These are phyloP conservation scores for Helicoverpa assulta DNA, from an alignment of 2,888 invertebrate species.

Conservation along the genomic window DNA sequence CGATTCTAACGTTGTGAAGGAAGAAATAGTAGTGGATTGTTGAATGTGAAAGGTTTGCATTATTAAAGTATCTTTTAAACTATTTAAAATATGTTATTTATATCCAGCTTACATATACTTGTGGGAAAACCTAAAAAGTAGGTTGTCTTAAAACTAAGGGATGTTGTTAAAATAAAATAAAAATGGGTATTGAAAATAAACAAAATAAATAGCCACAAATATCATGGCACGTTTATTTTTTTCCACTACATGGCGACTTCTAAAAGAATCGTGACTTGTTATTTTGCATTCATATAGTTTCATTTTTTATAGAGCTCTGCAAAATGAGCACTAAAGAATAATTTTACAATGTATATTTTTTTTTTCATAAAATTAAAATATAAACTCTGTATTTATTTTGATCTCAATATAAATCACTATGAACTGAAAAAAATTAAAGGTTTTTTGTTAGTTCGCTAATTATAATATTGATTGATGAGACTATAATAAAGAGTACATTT, in stretches of 20 bases:
- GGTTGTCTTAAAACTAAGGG: neutral
- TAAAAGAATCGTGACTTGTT: conserved; percentile 91
- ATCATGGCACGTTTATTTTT: conserved; percentile 91
- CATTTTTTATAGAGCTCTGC: conserved; percentile 87
- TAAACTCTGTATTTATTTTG: conserved; percentile 90
- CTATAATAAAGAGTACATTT: conserved; percentile 90
- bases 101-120: too few species aligned
- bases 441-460: conserved; percentile 89
- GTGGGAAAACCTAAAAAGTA: neutral
- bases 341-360: conserved; percentile 88
- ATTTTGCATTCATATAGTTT: conserved; percentile 89
- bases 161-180: conserved; percentile 16
- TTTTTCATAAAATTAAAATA: conserved; percentile 87
- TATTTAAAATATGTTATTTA: neutral
- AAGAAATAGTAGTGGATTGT: conserved; percentile 87
- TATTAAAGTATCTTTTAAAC: conserved; percentile 33
- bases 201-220: conserved; percentile 87
- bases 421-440: conserved; percentile 87
- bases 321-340: conserved; percentile 85
- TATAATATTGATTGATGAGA: conserved; percentile 88
- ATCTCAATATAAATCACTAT: conserved; percentile 89
- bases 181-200: conserved; percentile 71
- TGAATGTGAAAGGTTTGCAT: conserved; percentile 59
- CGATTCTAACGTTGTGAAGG: conserved; percentile 87
- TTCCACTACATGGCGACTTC: conserved; percentile 91